phyloP scores from a whole-genome alignment of 2,113 vertebrate species.

The Hypanus sabinus region DNA sequence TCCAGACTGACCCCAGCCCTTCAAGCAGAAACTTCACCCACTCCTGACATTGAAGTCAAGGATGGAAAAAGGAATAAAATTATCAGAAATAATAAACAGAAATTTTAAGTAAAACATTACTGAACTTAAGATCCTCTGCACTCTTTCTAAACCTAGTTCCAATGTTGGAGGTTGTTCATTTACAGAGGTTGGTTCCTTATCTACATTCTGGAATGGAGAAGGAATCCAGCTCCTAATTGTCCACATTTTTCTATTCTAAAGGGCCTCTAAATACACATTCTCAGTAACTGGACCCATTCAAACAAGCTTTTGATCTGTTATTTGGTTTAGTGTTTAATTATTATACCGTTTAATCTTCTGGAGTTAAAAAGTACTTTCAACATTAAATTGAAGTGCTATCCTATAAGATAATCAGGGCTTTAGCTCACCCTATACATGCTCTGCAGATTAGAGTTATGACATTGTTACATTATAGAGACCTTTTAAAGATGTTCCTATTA shows the following conservation, averaged over 20 bases:
- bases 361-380: not conserved
- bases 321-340: constrained; percentile 24
- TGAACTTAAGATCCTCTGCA: not conserved
- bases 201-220: not conserved
- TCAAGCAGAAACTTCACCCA: no score
- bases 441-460: not conserved
- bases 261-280: not conserved
- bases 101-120: not conserved
- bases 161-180: constrained; percentile 18
- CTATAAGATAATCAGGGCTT: not conserved
- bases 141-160: not conserved
- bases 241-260: not conserved
- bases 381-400: not conserved
- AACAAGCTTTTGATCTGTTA: constrained; percentile 30
- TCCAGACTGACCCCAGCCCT: no score
- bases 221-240: constrained; percentile 20
- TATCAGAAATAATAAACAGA: not conserved
- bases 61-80: not conserved
- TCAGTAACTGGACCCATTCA: not conserved
- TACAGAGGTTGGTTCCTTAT: constrained; percentile 29
- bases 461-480: not conserved
- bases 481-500: not conserved
- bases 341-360: not conserved
- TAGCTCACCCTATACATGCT: not conserved
- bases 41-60: not conserved